Percentiles rank a stretch among this genome's conserved stretches.
These are phyloP conservation scores for Epinephelus fuscoguttatus DNA, from an alignment of 2,113 vertebrate species.

Conservation along the genomic window DNA sequence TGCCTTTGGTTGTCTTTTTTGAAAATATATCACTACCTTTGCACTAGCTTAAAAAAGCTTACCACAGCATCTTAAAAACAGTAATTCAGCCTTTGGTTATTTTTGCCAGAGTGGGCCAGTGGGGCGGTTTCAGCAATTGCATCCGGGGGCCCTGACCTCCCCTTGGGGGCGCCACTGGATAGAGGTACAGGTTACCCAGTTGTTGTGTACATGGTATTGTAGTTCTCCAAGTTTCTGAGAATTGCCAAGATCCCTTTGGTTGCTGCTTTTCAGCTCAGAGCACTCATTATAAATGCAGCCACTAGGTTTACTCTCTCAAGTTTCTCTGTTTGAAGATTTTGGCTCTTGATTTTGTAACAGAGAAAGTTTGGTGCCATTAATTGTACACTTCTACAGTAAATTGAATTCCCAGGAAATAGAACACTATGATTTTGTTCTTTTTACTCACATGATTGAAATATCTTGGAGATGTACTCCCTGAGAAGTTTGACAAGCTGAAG, in stretches of 20 bases:
- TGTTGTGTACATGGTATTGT: not conserved
- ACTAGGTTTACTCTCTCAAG: too few species aligned
- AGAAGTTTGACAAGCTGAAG: conserved; percentile 23
- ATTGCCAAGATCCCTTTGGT: not conserved
- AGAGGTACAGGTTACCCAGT: not conserved
- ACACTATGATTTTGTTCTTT: not conserved
- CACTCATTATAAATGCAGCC: not conserved
- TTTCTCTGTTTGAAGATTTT: not conserved
- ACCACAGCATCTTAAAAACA: too few species aligned
- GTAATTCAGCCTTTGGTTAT: too few species aligned
- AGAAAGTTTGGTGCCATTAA: not conserved
- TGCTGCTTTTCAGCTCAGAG: not conserved
- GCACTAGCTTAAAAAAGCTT: too few species aligned
- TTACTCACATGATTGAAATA: not conserved
- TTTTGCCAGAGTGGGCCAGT: too few species aligned
- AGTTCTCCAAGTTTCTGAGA: not conserved
- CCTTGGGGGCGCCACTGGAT: not conserved
- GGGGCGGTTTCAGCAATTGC: too few species aligned
- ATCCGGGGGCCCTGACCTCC: too few species aligned
- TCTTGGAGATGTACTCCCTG: not conserved
- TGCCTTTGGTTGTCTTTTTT: too few species aligned
- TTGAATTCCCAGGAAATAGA: not conserved
- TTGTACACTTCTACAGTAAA: not conserved
- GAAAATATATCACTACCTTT: too few species aligned
- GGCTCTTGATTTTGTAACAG: not conserved